These are phyloP conservation scores for Drosophila monieri DNA, from an alignment of 2,888 invertebrate species.

Conservation along the genomic window DNA sequence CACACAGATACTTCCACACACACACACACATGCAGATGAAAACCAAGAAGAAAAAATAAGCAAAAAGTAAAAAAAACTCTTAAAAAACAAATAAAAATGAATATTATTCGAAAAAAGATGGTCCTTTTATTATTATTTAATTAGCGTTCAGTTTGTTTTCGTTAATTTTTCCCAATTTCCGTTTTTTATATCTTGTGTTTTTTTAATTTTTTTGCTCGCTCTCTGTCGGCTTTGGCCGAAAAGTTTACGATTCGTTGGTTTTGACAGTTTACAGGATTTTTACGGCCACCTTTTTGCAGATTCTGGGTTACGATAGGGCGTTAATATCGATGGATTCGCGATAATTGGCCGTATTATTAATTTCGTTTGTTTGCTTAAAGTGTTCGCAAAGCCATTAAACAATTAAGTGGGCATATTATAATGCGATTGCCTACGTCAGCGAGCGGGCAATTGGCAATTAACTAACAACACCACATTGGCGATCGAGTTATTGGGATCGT, in stretches of 20 bases:
- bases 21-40: slow-evolving; percentile 43
- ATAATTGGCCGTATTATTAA: slow-evolving; percentile 65
- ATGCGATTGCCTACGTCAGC: slow-evolving; percentile 66
- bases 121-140: slow-evolving; percentile 67
- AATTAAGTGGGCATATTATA: slow-evolving; percentile 71
- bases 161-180: slow-evolving; percentile 51
- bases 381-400: slow-evolving; percentile 75
- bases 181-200: slow-evolving; percentile 1
- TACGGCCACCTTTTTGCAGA: slow-evolving; percentile 36
- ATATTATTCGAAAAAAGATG: slow-evolving; percentile 74
- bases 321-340: slow-evolving; percentile 20
- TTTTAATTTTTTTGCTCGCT: neutral
- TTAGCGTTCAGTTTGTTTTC: slow-evolving; percentile 47
- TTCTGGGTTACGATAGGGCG: slow-evolving; percentile 21
- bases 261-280: slow-evolving; percentile 65
- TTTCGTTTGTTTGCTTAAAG: slow-evolving; percentile 66
- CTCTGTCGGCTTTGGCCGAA: neutral
- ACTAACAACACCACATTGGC: slow-evolving; percentile 58
- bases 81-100: slow-evolving; percentile 77
- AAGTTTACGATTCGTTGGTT: slow-evolving; percentile 56
- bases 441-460: slow-evolving; percentile 57
- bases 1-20: slow-evolving; percentile 57
- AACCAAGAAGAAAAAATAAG: slow-evolving; percentile 68
- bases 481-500: slow-evolving; percentile 42
- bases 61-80: slow-evolving; percentile 55